These are phyloP conservation scores for Hipposideros larvatus DNA, from an alignment of 2,797 vertebrate species.

Conservation along the genomic window DNA sequence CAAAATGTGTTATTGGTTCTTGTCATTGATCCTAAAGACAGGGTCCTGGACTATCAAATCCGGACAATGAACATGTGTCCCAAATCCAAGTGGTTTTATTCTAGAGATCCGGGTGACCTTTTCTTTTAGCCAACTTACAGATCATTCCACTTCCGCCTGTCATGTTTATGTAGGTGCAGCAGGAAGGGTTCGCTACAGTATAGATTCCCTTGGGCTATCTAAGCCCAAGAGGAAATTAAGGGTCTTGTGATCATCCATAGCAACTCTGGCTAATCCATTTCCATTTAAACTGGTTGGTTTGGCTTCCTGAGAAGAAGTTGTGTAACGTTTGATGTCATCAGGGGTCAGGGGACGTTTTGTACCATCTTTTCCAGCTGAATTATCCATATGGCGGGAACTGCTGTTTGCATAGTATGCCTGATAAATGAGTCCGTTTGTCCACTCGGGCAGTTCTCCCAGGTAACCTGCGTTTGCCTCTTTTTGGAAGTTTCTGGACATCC, in stretches of 20 bases:
- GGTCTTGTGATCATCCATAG: background rate
- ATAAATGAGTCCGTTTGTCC: background rate
- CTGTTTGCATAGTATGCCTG: accelerated
- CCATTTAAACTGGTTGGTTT: background rate
- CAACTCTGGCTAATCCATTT: background rate
- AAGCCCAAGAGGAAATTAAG: background rate
- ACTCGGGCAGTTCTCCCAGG: background rate
- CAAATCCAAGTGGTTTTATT: background rate
- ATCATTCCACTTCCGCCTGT: background rate
- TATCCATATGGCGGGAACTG: background rate
- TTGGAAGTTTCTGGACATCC: constrained; percentile 54
- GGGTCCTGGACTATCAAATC: background rate
- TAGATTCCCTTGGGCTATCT: background rate
- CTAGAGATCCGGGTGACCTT: background rate
- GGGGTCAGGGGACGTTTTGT: background rate
- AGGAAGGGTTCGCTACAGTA: background rate
- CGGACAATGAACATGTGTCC: background rate
- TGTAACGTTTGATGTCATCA: background rate
- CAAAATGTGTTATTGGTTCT: background rate
- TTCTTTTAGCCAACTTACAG: background rate
- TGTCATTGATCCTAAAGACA: background rate
- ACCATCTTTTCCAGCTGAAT: background rate
- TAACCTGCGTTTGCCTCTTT: background rate
- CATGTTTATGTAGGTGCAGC: background rate
- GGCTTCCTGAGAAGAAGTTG: constrained; percentile 2